Percentiles rank a stretch among this genome's conserved stretches.
Evolutionary conservation across 2,113 vertebrate genomes (phyloP).

Genomic region (Neotoma lepida): DNA sequence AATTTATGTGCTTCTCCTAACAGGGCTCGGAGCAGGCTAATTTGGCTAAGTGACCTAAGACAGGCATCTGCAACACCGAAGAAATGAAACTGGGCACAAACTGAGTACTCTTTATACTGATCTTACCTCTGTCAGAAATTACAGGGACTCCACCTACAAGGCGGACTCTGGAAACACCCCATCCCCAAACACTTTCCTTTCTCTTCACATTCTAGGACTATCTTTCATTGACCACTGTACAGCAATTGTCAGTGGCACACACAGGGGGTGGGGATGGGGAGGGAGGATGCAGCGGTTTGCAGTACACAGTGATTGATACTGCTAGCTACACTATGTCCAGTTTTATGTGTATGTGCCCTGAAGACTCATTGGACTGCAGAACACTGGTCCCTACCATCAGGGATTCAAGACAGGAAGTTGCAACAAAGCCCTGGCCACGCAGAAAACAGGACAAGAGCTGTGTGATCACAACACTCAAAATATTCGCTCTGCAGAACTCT

Average conservation of each 20-base stretch:
- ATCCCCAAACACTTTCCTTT: background rate
- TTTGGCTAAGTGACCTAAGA: background rate
- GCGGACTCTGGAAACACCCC: background rate
- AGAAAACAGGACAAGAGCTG: background rate
- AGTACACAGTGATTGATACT: background rate
- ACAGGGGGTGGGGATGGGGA: fast-evolving
- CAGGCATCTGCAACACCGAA: background rate
- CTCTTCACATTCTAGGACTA: background rate
- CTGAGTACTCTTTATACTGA: background rate
- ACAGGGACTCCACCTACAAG: background rate
- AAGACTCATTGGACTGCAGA: background rate
- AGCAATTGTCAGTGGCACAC: background rate
- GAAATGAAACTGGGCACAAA: background rate
- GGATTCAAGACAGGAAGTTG: background rate
- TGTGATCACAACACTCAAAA: background rate
- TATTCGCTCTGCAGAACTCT: background rate
- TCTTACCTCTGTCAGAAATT: background rate
- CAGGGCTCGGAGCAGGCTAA: background rate
- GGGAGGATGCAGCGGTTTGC: background rate
- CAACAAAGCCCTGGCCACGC: background rate
- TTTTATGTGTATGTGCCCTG: no score
- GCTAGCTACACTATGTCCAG: background rate
- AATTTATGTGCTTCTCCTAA: conserved; percentile 39
- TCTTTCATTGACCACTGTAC: background rate
- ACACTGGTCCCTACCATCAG: background rate